Evolutionary conservation across 2,113 vertebrate species (phyloP).

Genomic region (Cyphomyrus discorhynchus): DNA sequence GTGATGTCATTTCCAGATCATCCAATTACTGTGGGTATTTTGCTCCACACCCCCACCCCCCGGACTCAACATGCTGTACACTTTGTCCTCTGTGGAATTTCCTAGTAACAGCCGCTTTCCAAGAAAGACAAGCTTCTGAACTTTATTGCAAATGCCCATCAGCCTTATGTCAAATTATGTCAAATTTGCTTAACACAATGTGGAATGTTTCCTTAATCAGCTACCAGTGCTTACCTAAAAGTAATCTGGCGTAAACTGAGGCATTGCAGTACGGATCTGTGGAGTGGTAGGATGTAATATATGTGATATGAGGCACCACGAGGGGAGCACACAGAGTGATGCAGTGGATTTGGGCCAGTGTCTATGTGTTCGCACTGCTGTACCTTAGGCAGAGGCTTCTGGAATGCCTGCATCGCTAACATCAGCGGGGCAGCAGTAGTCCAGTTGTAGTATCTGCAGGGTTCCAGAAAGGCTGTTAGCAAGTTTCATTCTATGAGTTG

Average conservation of each 20-base stretch:
- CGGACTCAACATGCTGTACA: neutral
- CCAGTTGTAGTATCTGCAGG: slow-evolving; percentile 90
- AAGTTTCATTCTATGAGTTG: neutral
- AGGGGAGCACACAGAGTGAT: neutral
- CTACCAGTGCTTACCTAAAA: neutral
- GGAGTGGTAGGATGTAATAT: neutral
- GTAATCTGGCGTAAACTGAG: neutral
- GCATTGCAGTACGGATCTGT: neutral
- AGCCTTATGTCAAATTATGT: neutral
- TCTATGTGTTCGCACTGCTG: neutral
- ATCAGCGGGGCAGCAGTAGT: slow-evolving; percentile 83
- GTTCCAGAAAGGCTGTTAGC: neutral
- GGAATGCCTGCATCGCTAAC: slow-evolving; percentile 90
- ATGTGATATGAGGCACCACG: neutral
- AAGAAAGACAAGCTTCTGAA: neutral
- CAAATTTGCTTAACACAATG: neutral
- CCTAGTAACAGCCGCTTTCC: neutral
- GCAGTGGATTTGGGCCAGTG: neutral
- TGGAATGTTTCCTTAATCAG: neutral
- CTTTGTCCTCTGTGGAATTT: neutral
- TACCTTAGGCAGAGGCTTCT: slow-evolving; percentile 97
- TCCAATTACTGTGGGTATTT: neutral
- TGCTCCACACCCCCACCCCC: neutral
- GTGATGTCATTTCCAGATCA: neutral
- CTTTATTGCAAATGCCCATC: neutral